Evolutionary conservation across 2,888 invertebrate species (phyloP).

Genomic region (Acanthacorydalis orientalis): DNA sequence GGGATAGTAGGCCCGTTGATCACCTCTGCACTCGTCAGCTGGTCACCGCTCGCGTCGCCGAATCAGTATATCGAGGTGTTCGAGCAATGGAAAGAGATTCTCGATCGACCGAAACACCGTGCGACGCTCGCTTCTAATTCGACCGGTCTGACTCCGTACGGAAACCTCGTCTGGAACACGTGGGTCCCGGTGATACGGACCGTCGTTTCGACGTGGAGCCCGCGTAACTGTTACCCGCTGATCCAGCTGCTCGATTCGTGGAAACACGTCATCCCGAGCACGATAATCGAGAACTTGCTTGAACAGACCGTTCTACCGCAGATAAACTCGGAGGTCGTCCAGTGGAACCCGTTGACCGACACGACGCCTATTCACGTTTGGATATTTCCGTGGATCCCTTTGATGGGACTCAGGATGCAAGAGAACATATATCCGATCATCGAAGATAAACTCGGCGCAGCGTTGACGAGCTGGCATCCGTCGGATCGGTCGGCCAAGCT

Average conservation of each 20-base stretch:
- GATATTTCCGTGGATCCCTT: slow-evolving; percentile 91
- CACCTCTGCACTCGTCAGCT: slow-evolving; percentile 52
- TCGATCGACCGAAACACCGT: slow-evolving; percentile 24
- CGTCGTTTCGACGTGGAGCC: slow-evolving; percentile 66
- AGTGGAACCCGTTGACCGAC: slow-evolving; percentile 93
- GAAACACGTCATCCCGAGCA: slow-evolving; percentile 61
- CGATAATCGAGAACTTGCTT: slow-evolving; percentile 71
- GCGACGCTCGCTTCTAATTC: slow-evolving; percentile 29
- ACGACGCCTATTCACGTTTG: slow-evolving; percentile 91
- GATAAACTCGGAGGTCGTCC: slow-evolving; percentile 55
- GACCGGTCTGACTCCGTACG: slow-evolving; percentile 46
- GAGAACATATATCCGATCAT: slow-evolving; percentile 71
- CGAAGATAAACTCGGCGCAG: slow-evolving; percentile 75
- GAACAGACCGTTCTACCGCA: slow-evolving; percentile 68
- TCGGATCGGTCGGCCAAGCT: slow-evolving; percentile 83
- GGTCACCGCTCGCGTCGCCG: slow-evolving; percentile 63
- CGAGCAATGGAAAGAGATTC: slow-evolving; percentile 51
- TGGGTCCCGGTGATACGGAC: slow-evolving; percentile 72
- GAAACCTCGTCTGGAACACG: slow-evolving; percentile 75
- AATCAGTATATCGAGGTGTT: slow-evolving; percentile 45
- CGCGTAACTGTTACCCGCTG: slow-evolving; percentile 61
- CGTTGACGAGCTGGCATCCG: slow-evolving; percentile 89
- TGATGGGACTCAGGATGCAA: slow-evolving; percentile 34
- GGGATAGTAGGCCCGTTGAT: slow-evolving; percentile 72
- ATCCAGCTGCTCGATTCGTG: slow-evolving; percentile 66